Base-by-base conservation (phyloP, 2,113 vertebrate genomes). In the Lamprologus lemairii region DNA sequence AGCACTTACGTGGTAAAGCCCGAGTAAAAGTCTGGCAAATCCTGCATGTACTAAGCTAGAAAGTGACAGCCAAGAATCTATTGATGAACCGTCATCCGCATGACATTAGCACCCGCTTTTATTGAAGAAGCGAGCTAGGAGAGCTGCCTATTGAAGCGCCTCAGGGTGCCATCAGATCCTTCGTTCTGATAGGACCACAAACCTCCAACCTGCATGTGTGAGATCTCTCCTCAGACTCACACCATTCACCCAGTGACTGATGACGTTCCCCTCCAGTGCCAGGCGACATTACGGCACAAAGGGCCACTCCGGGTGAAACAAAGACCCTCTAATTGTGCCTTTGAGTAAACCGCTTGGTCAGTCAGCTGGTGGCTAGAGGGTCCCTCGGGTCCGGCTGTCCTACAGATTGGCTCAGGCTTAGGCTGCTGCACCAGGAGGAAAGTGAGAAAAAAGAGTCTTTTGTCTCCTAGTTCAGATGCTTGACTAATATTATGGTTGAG, bases 321-420 rank as follows among this genome's bases (percentile, higher is more conserved):
- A 97, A 95, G 96, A 93, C 93, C 92, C 94, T 96, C 94, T 96
- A 97, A 97, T 96, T 97, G 96, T 96, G 95, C 93, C 91, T 93
- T 90, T 93, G 90, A 92, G 92, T 86, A 91, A 78, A 91, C 87
- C 55, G 91, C 93, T 94, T 92, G 94, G 94, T 90, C 90, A 68
- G 93, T 89, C 5, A 89, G 68, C 92, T 96, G 94, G 92, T 95
- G 94, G 95, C 95, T 54, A 58, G 2, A 4, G 85, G 92, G 94
- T 95, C 95, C 92, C 95, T 94, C 80, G 91, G 95, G 95, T 92
- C 93, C 83, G 92, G 82, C 94, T 16, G 93, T 95, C 96, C 93
- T 85, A 53, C 88, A 94, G 93, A 93, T 90, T 94, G 90, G 85
- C 86, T 89, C 63, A 49, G 85, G 87, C 23, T 82, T 35, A 87